Base-by-base conservation (phyloP, 2,888 invertebrate species). In the Apotomis turbidana region DNA sequence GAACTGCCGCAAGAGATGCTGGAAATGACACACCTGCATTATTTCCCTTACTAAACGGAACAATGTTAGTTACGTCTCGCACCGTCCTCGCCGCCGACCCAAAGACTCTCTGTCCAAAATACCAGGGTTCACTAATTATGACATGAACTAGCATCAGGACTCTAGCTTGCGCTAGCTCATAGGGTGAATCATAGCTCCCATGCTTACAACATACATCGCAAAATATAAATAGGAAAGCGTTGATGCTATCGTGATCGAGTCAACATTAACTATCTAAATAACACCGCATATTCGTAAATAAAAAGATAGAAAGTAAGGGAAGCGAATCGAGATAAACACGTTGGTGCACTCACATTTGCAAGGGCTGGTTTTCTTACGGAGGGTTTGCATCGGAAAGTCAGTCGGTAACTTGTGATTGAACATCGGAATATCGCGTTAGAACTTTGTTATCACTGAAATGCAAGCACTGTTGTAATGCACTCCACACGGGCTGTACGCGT, bases 331-430 rank as follows among this genome's bases (percentile, higher is more conserved):
- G 78, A 76, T 69, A 76, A 79, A 80, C 81, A 85, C 80, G 81
- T 78, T 78, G 78, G 41, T 79, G 81, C 81, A 97, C 97, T 97
- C 95, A 97, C 97, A 97, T 95, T 98, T 97, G 94, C 97, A 96
- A 89, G 97, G 97, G 94, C 97, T 97, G 88, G 97, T 97, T 95
- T 97, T 97, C 95, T 97, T 97, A 90, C 98, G 95, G 92, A 98
- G 95, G 86, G 97, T 97, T 96, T 98, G 97, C 97, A 98, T 97
- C 90, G 93, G 93, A 90, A 94, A 93, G 87, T 94, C 94, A 85
- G 91, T 90, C 80, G 93, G 91, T 88, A 94, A 90, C 93, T 94
- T 93, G 92, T 93, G 93, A 90, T 93, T 93, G 88, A 94, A 93
- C 94, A 94, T 94, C 90, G 85, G 89, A 84, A 85, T 79, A 85